Evolutionary conservation across 2,797 vertebrate species (phyloP).

Genomic region (Sebastes glaucus): DNA sequence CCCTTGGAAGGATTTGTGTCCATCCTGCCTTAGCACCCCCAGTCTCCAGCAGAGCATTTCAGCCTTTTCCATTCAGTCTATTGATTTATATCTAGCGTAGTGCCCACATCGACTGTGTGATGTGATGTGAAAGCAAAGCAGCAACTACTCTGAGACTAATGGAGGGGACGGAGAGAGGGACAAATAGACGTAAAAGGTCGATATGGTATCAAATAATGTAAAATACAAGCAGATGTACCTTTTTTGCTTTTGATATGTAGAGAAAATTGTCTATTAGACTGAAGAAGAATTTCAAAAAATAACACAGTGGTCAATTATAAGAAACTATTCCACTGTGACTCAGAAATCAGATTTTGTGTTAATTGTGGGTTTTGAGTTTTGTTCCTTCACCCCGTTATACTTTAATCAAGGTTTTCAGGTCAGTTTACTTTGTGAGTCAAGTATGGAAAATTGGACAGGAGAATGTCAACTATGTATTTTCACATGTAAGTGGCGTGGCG

Average conservation of each 20-base stretch:
- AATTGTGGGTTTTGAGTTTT: background rate
- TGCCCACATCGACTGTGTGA: slow-evolving; percentile 45
- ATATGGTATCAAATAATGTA: background rate
- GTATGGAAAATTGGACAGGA: slow-evolving; percentile 25
- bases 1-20: slow-evolving; percentile 21
- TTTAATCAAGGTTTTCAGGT: slow-evolving; percentile 3
- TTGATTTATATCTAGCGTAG: slow-evolving; percentile 66
- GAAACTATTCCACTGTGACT: background rate
- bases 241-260: background rate
- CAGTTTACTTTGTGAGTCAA: slow-evolving; percentile 32
- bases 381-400: background rate
- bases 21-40: slow-evolving; percentile 15
- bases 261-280: background rate
- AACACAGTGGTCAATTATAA: background rate
- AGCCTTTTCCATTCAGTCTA: slow-evolving; percentile 40
- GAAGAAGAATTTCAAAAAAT: background rate
- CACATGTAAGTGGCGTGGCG: slow-evolving; percentile 20
- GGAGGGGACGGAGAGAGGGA: background rate
- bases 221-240: background rate
- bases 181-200: background rate
- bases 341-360: background rate
- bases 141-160: slow-evolving; percentile 29
- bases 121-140: slow-evolving; percentile 58
- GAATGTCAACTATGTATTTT: slow-evolving; percentile 28
- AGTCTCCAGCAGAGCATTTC: slow-evolving; percentile 38